These are phyloP conservation scores for Plagiodera versicolora DNA, from an alignment of 2,888 invertebrate genomes.

Conservation along the genomic window DNA sequence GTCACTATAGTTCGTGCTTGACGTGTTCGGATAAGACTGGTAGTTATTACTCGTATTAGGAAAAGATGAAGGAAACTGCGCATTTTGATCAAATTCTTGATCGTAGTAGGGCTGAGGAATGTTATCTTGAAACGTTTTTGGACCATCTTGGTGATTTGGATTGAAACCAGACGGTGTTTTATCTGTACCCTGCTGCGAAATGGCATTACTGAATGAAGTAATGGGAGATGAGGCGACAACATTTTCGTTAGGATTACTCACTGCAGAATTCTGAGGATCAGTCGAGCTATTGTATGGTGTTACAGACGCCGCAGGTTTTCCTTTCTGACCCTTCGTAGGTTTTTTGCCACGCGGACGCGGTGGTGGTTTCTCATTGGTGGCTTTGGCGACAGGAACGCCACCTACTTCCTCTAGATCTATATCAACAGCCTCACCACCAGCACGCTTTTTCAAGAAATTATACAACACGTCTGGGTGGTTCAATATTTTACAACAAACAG, in stretches of 20 bases:
- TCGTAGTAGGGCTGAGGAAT: constrained; percentile 36
- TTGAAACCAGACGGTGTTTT: constrained; percentile 19
- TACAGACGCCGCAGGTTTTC: constrained; percentile 61
- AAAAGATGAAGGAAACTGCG: constrained; percentile 34
- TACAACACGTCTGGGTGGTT: constrained; percentile 93
- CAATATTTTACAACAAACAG: constrained; percentile 98
- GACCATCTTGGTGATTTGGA: constrained; percentile 35
- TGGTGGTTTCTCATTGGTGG: constrained; percentile 40
- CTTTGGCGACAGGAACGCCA: constrained; percentile 41
- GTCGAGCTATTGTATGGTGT: constrained; percentile 53
- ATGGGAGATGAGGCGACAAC: constrained; percentile 21
- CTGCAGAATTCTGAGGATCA: constrained; percentile 24
- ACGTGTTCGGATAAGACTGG: constrained; percentile 30
- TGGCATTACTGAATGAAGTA: constrained; percentile 31
- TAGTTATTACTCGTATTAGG: constrained; percentile 32
- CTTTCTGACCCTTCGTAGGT: constrained; percentile 51
- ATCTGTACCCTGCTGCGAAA: constrained; percentile 24
- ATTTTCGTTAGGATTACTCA: constrained; percentile 6
- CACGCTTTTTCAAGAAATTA: constrained; percentile 81
- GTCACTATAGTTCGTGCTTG: constrained; percentile 25
- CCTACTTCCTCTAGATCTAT: constrained; percentile 80
- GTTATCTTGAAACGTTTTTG: constrained; percentile 36
- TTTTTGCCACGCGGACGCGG: constrained; percentile 49
- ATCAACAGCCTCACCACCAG: constrained; percentile 76
- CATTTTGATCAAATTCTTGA: constrained; percentile 39